These are phyloP conservation scores for Meandrusa payeni DNA, from an alignment of 2,888 invertebrate genomes.

Conservation along the genomic window DNA sequence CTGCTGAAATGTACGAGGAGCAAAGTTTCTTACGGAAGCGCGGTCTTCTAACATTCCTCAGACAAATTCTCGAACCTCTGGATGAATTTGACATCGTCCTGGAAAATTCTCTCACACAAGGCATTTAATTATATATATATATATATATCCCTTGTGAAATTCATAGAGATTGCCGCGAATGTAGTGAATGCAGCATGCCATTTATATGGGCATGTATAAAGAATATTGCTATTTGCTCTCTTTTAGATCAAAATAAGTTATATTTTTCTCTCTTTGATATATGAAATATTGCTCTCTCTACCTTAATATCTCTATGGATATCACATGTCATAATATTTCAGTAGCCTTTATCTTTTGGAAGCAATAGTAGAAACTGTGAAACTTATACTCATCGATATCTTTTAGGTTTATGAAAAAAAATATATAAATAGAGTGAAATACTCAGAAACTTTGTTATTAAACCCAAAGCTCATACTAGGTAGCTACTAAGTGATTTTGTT, in stretches of 20 bases:
- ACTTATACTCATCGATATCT: slow-evolving; percentile 1
- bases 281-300: neutral
- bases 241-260: slow-evolving; percentile 2
- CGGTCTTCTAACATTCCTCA: slow-evolving; percentile 91
- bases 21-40: slow-evolving; percentile 95
- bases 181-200: neutral
- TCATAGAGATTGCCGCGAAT: neutral
- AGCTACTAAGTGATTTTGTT: slow-evolving; percentile 2
- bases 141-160: slow-evolving; percentile 3
- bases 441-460: slow-evolving; percentile 11
- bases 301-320: slow-evolving; percentile 1
- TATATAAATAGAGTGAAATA: slow-evolving; percentile 8
- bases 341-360: neutral
- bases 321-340: slow-evolving; percentile 6
- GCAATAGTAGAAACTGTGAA: slow-evolving; percentile 7
- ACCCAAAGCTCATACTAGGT: slow-evolving; percentile 3
- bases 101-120: slow-evolving; percentile 90
- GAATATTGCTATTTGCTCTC: slow-evolving; percentile 2
- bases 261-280: slow-evolving; percentile 2
- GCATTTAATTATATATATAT: slow-evolving; percentile 48
- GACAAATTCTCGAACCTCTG: slow-evolving; percentile 94
- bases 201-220: neutral
- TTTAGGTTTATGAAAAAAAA: slow-evolving; percentile 1
- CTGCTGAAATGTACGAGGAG: slow-evolving; percentile 97
- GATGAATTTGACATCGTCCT: slow-evolving; percentile 93